Percentiles rank a stretch among this genome's conserved stretches.
Evolutionary conservation across 2,888 invertebrate species (phyloP).

Genomic region (Alsophila aescularia): DNA sequence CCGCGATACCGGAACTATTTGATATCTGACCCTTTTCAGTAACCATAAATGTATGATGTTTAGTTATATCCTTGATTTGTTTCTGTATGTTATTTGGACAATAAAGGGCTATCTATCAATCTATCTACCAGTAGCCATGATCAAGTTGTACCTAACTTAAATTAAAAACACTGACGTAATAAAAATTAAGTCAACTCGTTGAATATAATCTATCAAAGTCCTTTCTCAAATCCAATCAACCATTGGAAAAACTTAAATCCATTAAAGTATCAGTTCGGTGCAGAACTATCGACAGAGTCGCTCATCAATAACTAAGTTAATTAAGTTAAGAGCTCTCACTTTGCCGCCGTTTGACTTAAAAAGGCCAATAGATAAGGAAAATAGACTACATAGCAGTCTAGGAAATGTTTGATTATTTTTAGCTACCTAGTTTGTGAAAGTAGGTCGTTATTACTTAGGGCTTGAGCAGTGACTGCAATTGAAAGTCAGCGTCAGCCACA

Average conservation of each 20-base stretch:
- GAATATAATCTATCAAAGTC: not conserved
- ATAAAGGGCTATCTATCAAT: no score
- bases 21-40: no score
- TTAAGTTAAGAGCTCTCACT: conserved; percentile 59
- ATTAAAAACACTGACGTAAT: no score
- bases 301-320: conserved; percentile 61
- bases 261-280: conserved; percentile 37
- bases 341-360: conserved; percentile 45
- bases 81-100: no score
- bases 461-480: no score
- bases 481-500: no score
- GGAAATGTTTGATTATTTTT: conserved; percentile 18
- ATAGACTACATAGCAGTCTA: conserved; percentile 26
- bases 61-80: no score
- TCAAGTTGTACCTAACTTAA: no score
- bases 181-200: no score
- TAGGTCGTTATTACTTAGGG: not conserved
- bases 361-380: conserved; percentile 44
- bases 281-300: conserved; percentile 42
- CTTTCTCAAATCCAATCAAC: conserved; percentile 10
- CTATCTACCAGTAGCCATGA: no score
- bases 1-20: no score
- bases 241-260: conserved; percentile 38
- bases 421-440: conserved; percentile 3
- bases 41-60: no score